Evolutionary conservation across 2,797 vertebrate species (phyloP), one percentile per base, ranked within the genome.

Genomic region (Chelon labrosus): DNA sequence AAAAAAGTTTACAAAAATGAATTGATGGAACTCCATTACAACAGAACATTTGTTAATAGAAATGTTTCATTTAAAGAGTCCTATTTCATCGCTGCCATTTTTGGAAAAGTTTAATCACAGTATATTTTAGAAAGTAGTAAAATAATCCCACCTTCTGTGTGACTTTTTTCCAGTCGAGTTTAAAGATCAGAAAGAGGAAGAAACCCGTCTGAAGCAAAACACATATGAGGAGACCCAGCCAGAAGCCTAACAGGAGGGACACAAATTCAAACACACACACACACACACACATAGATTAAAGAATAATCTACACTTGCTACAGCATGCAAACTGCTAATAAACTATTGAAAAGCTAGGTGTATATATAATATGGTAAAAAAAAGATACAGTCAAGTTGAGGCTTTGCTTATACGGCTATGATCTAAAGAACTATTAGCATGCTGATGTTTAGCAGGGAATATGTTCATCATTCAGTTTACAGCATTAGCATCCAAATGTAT

Each of bases 131-230:
- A 47, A 5, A 35, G 65, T 16, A 2, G 52, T 46, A 16, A 49
- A 0, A 50, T 7, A n/a, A 16, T 69, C 72, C 17, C 92, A 98
- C 98, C 96, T 98, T 92, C 10, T 93, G 83, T 3, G 96, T 94
- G 47, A 94, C 92, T 67, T 93, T 95, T 74, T 93, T 93, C 97
- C 98, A 98, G 44, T 99, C 85, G 12, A 97, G 93, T 25, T 83
- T 94, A 59, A 93, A 83, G 81, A 97, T 95, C 31, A 97, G 69
- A 38, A 76, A 4, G 0, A 93, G 75, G 73, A 97, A 96, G 69
- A 96, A 96, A 10, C 68, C 20, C 0, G 86, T 70, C 87, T 97
- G 92, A 13, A 96, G 27, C 5, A 82, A 27, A 17, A 90, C 57
- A 38, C 95, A 95, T 17, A 94, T 9, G 0, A 95, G 78, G 65